These are phyloP conservation scores for Lysandra bellargus DNA, from an alignment of 2,888 invertebrate species.

Conservation along the genomic window DNA sequence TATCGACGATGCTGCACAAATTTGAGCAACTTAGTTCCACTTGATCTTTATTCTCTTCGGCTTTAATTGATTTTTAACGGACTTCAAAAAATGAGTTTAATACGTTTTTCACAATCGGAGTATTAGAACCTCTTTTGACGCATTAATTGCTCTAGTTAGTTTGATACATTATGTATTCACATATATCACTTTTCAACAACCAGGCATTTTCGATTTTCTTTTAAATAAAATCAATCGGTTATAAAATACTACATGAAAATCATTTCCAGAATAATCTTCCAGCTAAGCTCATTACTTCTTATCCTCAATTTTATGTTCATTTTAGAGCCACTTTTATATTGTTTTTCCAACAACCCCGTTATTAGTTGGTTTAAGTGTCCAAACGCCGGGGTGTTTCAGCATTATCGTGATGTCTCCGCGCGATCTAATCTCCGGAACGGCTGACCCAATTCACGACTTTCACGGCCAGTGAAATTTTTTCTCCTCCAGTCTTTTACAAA, in stretches of 20 bases:
- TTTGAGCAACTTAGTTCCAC: not conserved
- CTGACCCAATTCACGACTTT: constrained; percentile 2
- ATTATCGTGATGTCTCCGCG: constrained; percentile 12
- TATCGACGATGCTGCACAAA: constrained; percentile 20
- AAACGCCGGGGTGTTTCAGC: not conserved
- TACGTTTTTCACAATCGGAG: no score
- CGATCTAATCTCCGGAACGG: constrained; percentile 4
- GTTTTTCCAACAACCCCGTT: not conserved
- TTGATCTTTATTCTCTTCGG: not conserved
- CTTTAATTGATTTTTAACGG: not conserved
- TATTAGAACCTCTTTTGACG: no score
- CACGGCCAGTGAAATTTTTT: not conserved
- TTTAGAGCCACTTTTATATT: not conserved
- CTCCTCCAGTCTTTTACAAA: not conserved
- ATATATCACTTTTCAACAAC: no score
- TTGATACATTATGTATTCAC: no score
- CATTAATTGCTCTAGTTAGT: no score
- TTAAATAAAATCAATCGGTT: no score
- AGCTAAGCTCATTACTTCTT: not conserved
- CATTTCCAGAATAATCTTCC: no score
- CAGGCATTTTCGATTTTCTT: no score
- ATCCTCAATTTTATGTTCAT: not conserved
- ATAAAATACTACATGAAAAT: no score
- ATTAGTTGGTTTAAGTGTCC: constrained; percentile 15
- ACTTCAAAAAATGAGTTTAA: no score